Evolutionary conservation across 2,113 vertebrate genomes (phyloP).

Genomic region (Sinocyclocheilus grahami): DNA sequence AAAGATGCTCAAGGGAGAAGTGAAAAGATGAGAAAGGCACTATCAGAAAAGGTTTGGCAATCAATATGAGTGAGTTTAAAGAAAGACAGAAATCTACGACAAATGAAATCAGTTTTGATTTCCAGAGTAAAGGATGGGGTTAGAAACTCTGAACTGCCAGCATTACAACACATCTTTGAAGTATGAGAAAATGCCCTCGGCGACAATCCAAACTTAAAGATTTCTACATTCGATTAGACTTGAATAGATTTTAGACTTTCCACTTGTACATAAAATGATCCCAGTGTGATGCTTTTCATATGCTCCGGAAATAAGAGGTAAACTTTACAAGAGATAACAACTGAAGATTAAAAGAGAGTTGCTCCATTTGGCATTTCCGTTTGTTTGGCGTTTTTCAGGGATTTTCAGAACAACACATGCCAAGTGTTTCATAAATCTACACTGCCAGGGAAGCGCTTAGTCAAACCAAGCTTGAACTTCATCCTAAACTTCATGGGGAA

Average conservation of each 20-base stretch:
- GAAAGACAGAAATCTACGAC: slow-evolving; percentile 1
- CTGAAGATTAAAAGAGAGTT: neutral
- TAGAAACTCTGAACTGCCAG: neutral
- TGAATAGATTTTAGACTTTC: neutral
- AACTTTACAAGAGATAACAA: neutral
- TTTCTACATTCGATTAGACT: neutral
- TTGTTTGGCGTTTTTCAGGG: neutral
- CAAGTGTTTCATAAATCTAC: neutral
- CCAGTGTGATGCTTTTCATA: neutral
- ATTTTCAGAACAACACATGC: neutral
- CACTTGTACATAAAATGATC: neutral
- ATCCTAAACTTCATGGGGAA: neutral
- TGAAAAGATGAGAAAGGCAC: slow-evolving; percentile 10
- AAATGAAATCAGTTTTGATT: slow-evolving; percentile 17
- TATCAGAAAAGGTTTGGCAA: neutral
- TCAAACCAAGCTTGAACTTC: neutral
- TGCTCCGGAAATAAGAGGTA: neutral
- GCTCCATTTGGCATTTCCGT: neutral
- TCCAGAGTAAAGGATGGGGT: neutral
- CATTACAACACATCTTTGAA: neutral
- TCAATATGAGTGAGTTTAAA: neutral
- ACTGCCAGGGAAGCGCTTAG: neutral
- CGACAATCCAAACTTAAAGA: neutral
- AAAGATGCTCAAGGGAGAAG: slow-evolving; percentile 17
- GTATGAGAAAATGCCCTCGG: neutral